phyloP scores from a whole-genome alignment of 2,888 invertebrate species.

The Chouioia cunea region DNA sequence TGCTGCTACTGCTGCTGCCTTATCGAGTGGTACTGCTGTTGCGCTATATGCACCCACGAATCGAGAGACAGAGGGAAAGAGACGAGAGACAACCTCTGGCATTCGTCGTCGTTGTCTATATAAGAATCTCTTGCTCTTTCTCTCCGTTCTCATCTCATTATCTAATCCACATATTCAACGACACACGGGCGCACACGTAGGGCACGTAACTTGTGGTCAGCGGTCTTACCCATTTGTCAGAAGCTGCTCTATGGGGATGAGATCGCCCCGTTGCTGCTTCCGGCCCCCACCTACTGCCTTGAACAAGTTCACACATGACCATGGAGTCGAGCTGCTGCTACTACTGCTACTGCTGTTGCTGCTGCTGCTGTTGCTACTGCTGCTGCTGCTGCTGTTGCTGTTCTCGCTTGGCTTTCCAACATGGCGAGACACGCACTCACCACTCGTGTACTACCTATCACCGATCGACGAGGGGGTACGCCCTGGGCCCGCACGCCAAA shows the following conservation, averaged over 20 bases:
- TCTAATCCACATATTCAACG: slow-evolving; percentile 6
- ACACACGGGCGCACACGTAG: neutral
- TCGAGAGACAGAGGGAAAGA: slow-evolving; percentile 3
- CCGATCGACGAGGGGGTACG: neutral
- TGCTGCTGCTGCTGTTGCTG: neutral
- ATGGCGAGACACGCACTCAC: neutral
- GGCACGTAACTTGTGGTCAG: slow-evolving; percentile 21
- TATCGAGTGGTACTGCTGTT: neutral
- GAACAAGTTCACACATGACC: neutral
- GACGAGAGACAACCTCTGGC: slow-evolving; percentile 14
- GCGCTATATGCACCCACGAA: neutral
- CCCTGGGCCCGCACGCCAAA: neutral
- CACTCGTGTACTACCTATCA: neutral
- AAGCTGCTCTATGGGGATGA: slow-evolving; percentile 52
- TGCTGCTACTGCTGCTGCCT: too few species aligned
- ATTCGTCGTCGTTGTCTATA: neutral
- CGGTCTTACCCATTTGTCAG: slow-evolving; percentile 64
- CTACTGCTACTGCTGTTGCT: neutral
- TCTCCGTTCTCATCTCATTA: neutral
- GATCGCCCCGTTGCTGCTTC: slow-evolving; percentile 45
- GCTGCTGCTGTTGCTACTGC: neutral
- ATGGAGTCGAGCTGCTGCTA: neutral
- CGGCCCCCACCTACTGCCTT: slow-evolving; percentile 5
- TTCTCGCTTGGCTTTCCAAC: too few species aligned
- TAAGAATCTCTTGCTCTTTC: slow-evolving; percentile 22